Percentiles rank a stretch among this genome's conserved stretches.
Conservation (phyloP, 2,888 invertebrate genomes). For the Amphipoea lucens region DNA sequence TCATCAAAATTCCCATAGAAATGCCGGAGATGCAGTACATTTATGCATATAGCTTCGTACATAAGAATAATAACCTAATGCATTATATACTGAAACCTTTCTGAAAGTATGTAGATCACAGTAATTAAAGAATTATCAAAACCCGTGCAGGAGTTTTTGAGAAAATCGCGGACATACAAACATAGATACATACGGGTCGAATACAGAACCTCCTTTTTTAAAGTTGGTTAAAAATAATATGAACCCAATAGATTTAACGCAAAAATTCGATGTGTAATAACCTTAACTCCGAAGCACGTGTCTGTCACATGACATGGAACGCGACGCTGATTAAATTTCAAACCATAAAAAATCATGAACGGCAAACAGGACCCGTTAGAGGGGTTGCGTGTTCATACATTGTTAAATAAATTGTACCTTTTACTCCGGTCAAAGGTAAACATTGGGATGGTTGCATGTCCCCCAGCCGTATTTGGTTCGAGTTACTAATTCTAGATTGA, state of each 20-base stretch:
- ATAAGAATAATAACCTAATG: too few relatives aligned
- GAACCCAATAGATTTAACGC: conserved; percentile 17
- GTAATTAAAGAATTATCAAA: too few relatives aligned
- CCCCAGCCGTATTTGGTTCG: conserved; percentile 58
- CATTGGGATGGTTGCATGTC: conserved; percentile 71
- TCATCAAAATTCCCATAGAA: too few relatives aligned
- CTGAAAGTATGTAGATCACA: too few relatives aligned
- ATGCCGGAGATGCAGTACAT: too few relatives aligned
- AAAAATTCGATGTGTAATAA: conserved; percentile 41
- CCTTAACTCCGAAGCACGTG: conserved; percentile 69
- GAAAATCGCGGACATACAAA: too few relatives aligned
- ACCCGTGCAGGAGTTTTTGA: too few relatives aligned
- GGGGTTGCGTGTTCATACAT: conserved; percentile 68
- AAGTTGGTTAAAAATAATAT: too few relatives aligned
- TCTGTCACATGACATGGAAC: conserved; percentile 67
- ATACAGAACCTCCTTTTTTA: too few relatives aligned
- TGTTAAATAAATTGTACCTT: conserved; percentile 68
- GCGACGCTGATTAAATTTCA: conserved; percentile 82
- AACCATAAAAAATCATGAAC: conserved; percentile 82
- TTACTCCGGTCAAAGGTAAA: conserved; percentile 67
- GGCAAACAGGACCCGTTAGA: conserved; percentile 63
- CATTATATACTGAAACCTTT: too few relatives aligned
- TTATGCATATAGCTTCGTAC: too few relatives aligned
- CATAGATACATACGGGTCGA: too few relatives aligned
- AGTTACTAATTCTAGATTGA: conserved; percentile 63